Conservation (phyloP, 2,797 vertebrate genomes). For the Ceryle rudis region DNA sequence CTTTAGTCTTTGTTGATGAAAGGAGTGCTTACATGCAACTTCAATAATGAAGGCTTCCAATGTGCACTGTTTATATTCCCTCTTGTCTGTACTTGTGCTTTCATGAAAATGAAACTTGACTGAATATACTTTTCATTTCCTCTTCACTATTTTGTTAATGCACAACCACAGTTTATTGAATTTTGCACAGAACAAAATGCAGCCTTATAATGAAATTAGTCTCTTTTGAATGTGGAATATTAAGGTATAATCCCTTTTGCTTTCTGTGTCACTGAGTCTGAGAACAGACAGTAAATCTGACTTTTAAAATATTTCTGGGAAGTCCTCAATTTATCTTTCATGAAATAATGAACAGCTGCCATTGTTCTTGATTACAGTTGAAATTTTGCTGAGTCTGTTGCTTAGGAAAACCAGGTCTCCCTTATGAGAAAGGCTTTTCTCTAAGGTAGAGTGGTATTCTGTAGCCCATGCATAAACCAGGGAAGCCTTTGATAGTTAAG, state of each 20-base stretch:
- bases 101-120: slow-evolving; percentile 37
- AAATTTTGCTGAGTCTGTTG: not conserved
- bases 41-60: slow-evolving; percentile 47
- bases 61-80: slow-evolving; percentile 24
- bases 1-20: slow-evolving; percentile 46
- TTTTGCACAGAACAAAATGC: slow-evolving; percentile 23
- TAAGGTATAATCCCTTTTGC: not conserved
- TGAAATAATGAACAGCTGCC: not conserved
- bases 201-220: not conserved
- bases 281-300: not conserved
- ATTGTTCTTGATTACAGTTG: not conserved
- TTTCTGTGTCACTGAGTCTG: not conserved
- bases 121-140: slow-evolving; percentile 62
- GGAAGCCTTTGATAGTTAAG: not conserved
- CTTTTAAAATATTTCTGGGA: not conserved
- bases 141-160: not conserved
- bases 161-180: not conserved
- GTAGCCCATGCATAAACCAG: not conserved
- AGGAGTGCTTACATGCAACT: slow-evolving; percentile 37
- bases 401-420: not conserved
- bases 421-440: not conserved
- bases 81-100: slow-evolving; percentile 2
- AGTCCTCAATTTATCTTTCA: not conserved
- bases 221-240: not conserved
- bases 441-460: not conserved